phyloP scores from a whole-genome alignment of 1,140 invertebrate species.

The Heliothis virescens region DNA sequence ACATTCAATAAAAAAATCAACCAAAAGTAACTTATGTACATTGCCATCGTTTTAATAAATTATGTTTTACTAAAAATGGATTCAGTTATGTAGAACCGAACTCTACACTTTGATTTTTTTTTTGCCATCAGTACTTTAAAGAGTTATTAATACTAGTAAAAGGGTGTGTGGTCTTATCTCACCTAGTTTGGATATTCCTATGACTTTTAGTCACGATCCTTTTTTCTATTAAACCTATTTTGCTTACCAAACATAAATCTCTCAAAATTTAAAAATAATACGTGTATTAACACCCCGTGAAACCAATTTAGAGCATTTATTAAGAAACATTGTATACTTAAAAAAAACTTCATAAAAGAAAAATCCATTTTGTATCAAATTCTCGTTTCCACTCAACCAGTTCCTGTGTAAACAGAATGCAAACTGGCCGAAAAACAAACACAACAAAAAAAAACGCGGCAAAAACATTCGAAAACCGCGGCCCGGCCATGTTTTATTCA shows the following conservation, averaged over 20 bases:
- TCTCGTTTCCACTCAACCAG: background rate
- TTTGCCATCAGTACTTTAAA: conserved; percentile 34
- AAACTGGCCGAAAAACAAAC: conserved; percentile 24
- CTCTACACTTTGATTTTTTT: background rate
- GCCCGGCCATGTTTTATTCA: conserved; percentile 83
- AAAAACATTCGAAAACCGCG: conserved; percentile 50
- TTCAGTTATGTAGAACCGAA: too few species aligned
- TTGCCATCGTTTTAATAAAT: too few species aligned
- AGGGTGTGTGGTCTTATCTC: conserved; percentile 59
- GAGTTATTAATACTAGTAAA: conserved; percentile 47
- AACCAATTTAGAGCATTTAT: background rate
- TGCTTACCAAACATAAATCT: background rate
- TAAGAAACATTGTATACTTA: too few species aligned
- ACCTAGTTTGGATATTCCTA: conserved; percentile 50
- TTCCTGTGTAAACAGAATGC: conserved; percentile 1
- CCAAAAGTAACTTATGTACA: too few species aligned
- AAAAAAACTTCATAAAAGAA: background rate
- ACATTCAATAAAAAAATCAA: too few species aligned
- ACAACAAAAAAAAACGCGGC: conserved; percentile 60
- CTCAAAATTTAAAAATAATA: background rate
- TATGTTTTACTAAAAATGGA: too few species aligned
- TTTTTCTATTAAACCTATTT: conserved; percentile 7
- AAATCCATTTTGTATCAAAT: background rate
- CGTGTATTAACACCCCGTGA: background rate
- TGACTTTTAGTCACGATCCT: conserved; percentile 58